These are phyloP conservation scores for Pteromalus puparum DNA, from an alignment of 1,140 invertebrate genomes.

Conservation along the genomic window DNA sequence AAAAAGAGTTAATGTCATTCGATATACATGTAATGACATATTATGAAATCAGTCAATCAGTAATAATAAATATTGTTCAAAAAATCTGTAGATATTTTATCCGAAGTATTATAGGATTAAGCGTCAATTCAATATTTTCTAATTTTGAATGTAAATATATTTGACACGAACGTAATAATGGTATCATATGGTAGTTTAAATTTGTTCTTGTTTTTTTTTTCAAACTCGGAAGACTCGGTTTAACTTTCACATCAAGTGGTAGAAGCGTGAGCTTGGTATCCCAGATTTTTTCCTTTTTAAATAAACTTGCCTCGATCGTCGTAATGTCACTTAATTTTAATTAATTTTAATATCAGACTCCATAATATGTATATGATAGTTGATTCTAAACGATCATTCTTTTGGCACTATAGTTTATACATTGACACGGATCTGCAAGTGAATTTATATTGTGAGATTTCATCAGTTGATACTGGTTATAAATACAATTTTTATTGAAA, in stretches of 20 bases:
- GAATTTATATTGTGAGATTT: neutral
- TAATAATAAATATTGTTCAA: neutral
- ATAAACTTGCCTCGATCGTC: neutral
- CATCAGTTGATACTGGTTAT: neutral
- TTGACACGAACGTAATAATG: neutral
- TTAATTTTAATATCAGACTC: slow-evolving; percentile 4
- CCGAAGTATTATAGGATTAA: too few relatives aligned
- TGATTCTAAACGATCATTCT: neutral
- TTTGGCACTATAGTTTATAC: slow-evolving; percentile 33
- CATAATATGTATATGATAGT: neutral
- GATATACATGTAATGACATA: neutral
- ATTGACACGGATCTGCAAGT: neutral
- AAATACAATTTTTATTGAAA: too few relatives aligned
- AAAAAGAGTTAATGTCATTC: neutral
- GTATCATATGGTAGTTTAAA: neutral
- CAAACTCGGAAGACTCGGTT: neutral
- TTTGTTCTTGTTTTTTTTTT: neutral
- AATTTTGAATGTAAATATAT: slow-evolving; percentile 14
- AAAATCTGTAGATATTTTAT: too few relatives aligned
- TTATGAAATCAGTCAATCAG: neutral
- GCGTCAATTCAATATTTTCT: neutral
- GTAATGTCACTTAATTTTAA: neutral
- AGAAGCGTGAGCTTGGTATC: neutral
- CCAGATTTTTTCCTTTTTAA: neutral
- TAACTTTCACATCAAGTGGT: neutral